Conservation (phyloP, 2,888 invertebrate genomes). For the Drosophila incognita region DNA sequence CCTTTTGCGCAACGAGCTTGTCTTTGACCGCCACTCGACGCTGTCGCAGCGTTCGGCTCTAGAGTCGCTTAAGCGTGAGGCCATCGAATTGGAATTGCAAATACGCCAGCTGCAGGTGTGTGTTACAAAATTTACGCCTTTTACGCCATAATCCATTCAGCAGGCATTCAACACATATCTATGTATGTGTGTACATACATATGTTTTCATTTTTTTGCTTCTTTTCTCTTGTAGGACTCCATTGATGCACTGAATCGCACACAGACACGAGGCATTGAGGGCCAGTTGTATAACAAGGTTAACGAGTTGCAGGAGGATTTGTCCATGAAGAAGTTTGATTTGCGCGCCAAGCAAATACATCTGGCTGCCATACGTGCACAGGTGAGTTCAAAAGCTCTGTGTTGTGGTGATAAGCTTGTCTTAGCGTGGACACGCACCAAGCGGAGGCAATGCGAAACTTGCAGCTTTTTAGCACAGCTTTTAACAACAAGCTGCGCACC, state of each 20-base stretch:
- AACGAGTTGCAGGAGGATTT: slow-evolving; percentile 98
- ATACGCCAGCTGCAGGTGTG: slow-evolving; percentile 92
- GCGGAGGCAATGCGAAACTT: not conserved
- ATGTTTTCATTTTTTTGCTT: not conserved
- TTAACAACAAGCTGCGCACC: slow-evolving; percentile 39
- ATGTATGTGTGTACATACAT: slow-evolving; percentile 13
- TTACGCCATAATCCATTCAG: slow-evolving; percentile 8
- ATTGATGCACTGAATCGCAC: slow-evolving; percentile 93
- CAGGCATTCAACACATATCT: not conserved
- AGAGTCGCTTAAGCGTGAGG: slow-evolving; percentile 93
- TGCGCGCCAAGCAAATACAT: slow-evolving; percentile 95
- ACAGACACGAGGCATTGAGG: slow-evolving; percentile 91
- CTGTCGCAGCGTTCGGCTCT: slow-evolving; percentile 90
- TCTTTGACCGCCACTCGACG: slow-evolving; percentile 91
- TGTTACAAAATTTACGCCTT: slow-evolving; percentile 28
- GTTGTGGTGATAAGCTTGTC: slow-evolving; percentile 36
- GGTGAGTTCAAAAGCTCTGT: slow-evolving; percentile 87
- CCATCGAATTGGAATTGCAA: slow-evolving; percentile 93
- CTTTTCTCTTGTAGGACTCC: slow-evolving; percentile 87
- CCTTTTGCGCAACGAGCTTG: slow-evolving; percentile 92
- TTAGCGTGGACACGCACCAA: slow-evolving; percentile 20
- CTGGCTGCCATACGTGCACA: slow-evolving; percentile 95
- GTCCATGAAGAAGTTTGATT: slow-evolving; percentile 96
- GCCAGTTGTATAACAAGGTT: slow-evolving; percentile 95
- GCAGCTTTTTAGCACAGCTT: slow-evolving; percentile 39